These are phyloP conservation scores for Xanthia icteritia DNA, from an alignment of 2,888 invertebrate species.

Conservation along the genomic window DNA sequence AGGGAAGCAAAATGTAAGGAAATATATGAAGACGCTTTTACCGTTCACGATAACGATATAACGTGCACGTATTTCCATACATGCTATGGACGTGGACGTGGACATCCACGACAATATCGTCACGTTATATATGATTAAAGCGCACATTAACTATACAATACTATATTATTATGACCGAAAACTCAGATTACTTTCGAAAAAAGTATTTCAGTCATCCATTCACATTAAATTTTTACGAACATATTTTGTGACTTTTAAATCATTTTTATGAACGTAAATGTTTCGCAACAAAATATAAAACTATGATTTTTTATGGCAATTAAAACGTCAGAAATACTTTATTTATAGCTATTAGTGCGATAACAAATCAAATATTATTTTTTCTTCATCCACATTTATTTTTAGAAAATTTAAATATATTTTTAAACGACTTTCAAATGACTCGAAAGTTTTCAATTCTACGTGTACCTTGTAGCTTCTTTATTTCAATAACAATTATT, in stretches of 20 bases:
- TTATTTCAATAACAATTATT: no score
- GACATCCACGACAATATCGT: no score
- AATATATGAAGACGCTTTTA: no score
- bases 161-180: not conserved
- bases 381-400: not conserved
- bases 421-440: not conserved
- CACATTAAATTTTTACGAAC: constrained; percentile 5
- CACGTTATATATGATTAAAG: no score
- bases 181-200: not conserved
- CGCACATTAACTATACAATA: no score
- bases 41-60: no score
- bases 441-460: not conserved
- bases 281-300: not conserved
- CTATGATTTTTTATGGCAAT: constrained; percentile 6
- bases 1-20: no score
- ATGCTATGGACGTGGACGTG: no score
- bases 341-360: not conserved
- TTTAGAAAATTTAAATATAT: not conserved
- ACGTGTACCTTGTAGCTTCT: no score
- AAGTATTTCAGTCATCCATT: not conserved
- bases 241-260: constrained; percentile 2
- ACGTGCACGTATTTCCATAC: no score
- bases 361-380: not conserved
- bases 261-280: constrained; percentile 3
- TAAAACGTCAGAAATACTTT: constrained; percentile 9